Conservation (phyloP, 1,140 invertebrate genomes). For the Papilio helenus region DNA sequence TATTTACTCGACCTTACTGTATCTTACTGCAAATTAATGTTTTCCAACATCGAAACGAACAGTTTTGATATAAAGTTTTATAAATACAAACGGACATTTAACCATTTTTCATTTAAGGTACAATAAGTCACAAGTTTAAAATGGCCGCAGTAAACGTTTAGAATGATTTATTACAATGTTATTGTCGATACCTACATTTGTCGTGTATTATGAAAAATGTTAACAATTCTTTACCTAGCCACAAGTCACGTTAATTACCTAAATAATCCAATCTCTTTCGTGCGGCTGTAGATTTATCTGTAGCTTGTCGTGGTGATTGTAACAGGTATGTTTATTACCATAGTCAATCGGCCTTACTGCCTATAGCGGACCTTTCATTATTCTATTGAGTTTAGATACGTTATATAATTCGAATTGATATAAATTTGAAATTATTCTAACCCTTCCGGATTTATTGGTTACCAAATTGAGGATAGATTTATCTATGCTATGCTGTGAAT, state of each 20-base stretch:
- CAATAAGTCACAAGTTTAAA: background rate
- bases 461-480: background rate
- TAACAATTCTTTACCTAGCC: conserved; percentile 28
- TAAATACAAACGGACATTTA: conserved; percentile 12
- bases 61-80: conserved; percentile 12
- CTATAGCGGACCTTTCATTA: conserved; percentile 37
- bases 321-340: conserved; percentile 45
- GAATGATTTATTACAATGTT: conserved; percentile 2
- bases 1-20: no score
- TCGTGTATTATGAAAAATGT: conserved; percentile 20
- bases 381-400: conserved; percentile 30
- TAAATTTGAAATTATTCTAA: background rate
- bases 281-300: conserved; percentile 48
- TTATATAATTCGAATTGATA: conserved; percentile 22
- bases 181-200: background rate
- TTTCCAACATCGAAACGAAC: background rate
- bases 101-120: background rate
- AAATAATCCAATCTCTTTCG: conserved; percentile 46
- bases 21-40: background rate
- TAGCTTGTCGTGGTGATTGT: conserved; percentile 45
- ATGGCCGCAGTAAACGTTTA: background rate
- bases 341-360: conserved; percentile 46
- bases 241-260: conserved; percentile 36
- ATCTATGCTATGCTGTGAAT: background rate
- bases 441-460: background rate